Evolutionary conservation across 2,888 invertebrate genomes (phyloP), one percentile per base, ranked within the genome.

Genomic region (Stenchaetothrips biformis): DNA sequence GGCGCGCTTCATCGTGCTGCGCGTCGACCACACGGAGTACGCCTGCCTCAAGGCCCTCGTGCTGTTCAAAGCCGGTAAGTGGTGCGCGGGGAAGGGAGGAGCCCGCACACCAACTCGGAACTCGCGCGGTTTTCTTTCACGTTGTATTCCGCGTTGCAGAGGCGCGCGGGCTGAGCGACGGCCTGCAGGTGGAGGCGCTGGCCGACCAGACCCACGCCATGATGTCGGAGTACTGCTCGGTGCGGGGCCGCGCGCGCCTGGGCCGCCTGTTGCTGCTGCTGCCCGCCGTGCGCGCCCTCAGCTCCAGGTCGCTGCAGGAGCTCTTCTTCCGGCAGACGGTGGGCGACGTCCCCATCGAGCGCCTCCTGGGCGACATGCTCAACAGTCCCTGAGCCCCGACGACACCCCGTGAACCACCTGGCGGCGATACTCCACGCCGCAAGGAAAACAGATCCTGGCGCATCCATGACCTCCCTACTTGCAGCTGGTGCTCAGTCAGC

Each of bases 11-110:
- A 89, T 90, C 9, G 87, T 90, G 11, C 88, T 92, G 80, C 88
- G 91, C 82, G 90, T 95, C 25, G 95, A 96, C 86, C 92, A 93
- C 85, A 92, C 93, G 0, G 96, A 96, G 85, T 94, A 92, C 85
- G 94, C 95, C 67, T 95, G 93, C 86, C 88, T 96, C n/a, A 95
- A 95, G 85, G 93, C 94, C 0, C 88, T 94, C 13, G 91, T 94
- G 7, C 88, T 96, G 7, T 96, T 95, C 86, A 94, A 94, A 87
- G 90, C 93, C 87, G 95, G 95, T 94, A 87, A 86, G 84, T 83
- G 18, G 25, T 74, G 37, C 37, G 37, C 37, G 37, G 67, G 62
- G n/a, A 62, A 37, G 37, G 37, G 37, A 37, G 4, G 37, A 37
- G 37, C 37, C 37, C 37, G 37, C 37, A 1, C 2, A 37, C 2